Evolutionary conservation across 2,113 vertebrate genomes (phyloP).

Genomic region (Colinus virginianus): DNA sequence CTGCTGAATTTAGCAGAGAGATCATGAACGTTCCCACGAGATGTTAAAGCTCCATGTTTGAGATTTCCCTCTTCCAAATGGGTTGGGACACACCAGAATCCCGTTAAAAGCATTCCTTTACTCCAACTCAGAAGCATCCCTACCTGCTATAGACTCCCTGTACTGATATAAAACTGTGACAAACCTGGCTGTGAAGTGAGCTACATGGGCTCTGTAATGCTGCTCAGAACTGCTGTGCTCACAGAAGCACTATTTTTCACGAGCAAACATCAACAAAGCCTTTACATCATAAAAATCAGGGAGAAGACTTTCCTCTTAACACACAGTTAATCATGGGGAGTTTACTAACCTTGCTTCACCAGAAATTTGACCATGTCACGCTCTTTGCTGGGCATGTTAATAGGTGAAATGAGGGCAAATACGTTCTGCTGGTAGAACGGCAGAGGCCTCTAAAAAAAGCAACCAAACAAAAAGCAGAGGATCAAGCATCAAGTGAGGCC

Average conservation of each 20-base stretch:
- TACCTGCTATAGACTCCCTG: not conserved
- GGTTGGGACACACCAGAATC: not conserved
- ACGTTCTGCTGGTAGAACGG: conserved; percentile 84
- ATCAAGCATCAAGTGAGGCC: not conserved
- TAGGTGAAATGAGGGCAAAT: conserved; percentile 85
- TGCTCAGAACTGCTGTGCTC: not conserved
- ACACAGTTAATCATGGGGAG: fast-evolving
- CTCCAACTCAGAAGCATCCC: not conserved
- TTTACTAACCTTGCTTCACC: conserved; percentile 83
- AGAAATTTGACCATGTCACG: conserved; percentile 81
- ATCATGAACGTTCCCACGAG: not conserved
- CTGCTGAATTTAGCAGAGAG: not conserved
- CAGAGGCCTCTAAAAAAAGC: not conserved
- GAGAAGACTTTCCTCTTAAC: not conserved
- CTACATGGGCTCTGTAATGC: not conserved
- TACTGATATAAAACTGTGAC: not conserved
- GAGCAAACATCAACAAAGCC: not conserved
- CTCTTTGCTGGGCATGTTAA: conserved; percentile 85
- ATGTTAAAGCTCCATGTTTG: not conserved
- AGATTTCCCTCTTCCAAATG: not conserved
- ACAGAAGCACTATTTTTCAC: not conserved
- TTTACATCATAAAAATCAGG: not conserved
- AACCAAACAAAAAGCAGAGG: not conserved
- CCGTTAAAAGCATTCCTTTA: too few relatives aligned
- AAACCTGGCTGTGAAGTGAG: not conserved